phyloP scores from a whole-genome alignment of 2,113 vertebrate genomes.

The Tichodroma muraria region DNA sequence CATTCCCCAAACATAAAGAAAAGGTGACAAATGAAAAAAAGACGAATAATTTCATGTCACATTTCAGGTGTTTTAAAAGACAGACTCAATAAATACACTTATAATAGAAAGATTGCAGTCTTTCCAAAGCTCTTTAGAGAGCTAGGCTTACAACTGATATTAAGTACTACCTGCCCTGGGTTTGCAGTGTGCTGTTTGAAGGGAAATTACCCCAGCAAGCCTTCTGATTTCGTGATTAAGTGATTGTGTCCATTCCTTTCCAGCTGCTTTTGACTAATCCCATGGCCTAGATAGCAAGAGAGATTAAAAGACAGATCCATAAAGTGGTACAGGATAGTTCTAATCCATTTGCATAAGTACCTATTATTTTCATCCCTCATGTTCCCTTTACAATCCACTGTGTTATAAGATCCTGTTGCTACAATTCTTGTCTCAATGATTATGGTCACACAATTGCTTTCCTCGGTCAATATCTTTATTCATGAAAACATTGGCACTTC shows the following conservation, averaged over 20 bases:
- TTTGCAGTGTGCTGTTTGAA: not conserved
- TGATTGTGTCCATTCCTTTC: not conserved
- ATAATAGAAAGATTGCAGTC: not conserved
- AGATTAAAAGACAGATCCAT: not conserved
- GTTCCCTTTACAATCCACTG: not conserved
- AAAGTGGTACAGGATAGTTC: conserved; percentile 12
- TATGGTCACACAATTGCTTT: conserved; percentile 37
- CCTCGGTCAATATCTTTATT: conserved; percentile 56
- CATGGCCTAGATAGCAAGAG: not conserved
- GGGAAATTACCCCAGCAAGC: conserved; percentile 11
- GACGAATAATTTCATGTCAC: not conserved
- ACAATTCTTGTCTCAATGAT: conserved; percentile 28
- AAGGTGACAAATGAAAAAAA: not conserved
- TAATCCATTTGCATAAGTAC: conserved; percentile 27
- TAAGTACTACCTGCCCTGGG: not conserved
- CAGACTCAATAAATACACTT: not conserved
- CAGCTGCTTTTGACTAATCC: conserved; percentile 44
- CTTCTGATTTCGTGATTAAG: conserved; percentile 9
- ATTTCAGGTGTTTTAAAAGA: not conserved
- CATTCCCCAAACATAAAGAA: not conserved
- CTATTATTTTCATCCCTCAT: conserved; percentile 2
- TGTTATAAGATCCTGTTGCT: not conserved
- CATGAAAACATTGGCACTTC: conserved; percentile 31
- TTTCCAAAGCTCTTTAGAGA: not conserved
- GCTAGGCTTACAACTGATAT: not conserved